phyloP scores from a whole-genome alignment of 1,140 invertebrate species.

The Lordiphosa stackelbergi region DNA sequence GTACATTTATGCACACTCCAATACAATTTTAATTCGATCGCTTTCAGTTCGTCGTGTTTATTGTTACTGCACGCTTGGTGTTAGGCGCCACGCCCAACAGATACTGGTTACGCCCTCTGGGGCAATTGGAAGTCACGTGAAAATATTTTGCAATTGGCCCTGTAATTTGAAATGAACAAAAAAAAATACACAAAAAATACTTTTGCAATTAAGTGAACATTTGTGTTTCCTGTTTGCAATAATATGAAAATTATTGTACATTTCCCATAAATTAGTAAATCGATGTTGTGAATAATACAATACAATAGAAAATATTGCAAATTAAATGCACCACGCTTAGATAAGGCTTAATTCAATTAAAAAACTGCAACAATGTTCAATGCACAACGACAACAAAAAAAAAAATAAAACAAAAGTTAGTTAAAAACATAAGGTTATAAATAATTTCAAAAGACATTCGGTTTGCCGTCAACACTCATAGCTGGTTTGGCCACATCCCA shows the following conservation, averaged over 20 bases:
- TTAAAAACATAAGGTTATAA: too few relatives aligned
- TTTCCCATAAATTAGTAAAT: slow-evolving; percentile 1
- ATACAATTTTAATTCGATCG: slow-evolving; percentile 7
- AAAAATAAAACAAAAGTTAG: too few relatives aligned
- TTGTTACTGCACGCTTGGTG: slow-evolving; percentile 6
- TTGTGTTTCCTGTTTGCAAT: slow-evolving; percentile 29
- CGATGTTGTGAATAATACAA: slow-evolving; percentile 4
- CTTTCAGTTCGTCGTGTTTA: slow-evolving; percentile 14
- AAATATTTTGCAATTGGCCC: slow-evolving; percentile 46
- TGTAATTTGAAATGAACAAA: slow-evolving; percentile 30
- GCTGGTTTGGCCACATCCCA: slow-evolving; percentile 5
- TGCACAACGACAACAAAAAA: too few relatives aligned
- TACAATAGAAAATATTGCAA: background rate
- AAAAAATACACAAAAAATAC: slow-evolving; percentile 2
- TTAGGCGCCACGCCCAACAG: slow-evolving; percentile 23
- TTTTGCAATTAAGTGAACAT: slow-evolving; percentile 37
- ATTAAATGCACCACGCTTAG: too few relatives aligned
- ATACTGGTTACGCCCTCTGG: slow-evolving; percentile 29
- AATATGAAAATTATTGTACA: slow-evolving; percentile 6
- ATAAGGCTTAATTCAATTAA: too few relatives aligned
- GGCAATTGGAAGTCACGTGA: slow-evolving; percentile 28
- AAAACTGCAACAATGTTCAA: too few relatives aligned
- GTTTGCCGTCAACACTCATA: background rate
- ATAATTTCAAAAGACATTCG: too few relatives aligned
- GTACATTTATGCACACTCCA: too few relatives aligned